Conservation (phyloP, 2,113 vertebrate species). For the Chlamydotis undulata region DNA sequence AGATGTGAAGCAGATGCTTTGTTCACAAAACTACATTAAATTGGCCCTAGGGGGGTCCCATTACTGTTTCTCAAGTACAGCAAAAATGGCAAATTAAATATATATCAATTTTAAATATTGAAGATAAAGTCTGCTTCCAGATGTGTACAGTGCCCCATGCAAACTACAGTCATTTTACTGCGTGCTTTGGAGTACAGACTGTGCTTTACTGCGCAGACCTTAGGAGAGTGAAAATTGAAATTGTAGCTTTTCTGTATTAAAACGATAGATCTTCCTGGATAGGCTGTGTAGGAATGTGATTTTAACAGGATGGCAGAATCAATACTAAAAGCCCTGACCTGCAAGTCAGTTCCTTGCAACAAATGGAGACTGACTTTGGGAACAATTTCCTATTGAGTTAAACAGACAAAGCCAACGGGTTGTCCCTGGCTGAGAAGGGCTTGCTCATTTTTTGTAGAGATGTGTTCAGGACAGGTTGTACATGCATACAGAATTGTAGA, state of each 20-base stretch:
- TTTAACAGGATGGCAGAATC: neutral
- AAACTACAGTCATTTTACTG: neutral
- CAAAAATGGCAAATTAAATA: slow-evolving; percentile 31
- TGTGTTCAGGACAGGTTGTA: neutral
- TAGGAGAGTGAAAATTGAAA: neutral
- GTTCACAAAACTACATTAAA: slow-evolving; percentile 23
- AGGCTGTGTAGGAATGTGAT: neutral
- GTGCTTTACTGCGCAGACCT: neutral
- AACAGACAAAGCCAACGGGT: neutral
- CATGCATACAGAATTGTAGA: neutral
- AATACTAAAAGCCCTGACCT: neutral
- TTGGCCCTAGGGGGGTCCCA: neutral
- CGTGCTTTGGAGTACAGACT: neutral
- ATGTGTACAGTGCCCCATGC: neutral
- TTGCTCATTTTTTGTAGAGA: neutral
- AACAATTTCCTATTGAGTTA: neutral
- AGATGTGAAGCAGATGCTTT: slow-evolving; percentile 41
- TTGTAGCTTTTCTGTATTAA: neutral
- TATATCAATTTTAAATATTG: neutral
- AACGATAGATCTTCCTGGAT: neutral
- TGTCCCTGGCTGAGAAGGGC: neutral
- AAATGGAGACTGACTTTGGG: neutral
- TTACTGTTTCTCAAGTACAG: slow-evolving; percentile 11
- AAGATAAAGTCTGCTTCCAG: neutral
- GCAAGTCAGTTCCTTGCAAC: neutral